phyloP scores from a whole-genome alignment of 2,888 invertebrate species.

The Epiblema foenella region DNA sequence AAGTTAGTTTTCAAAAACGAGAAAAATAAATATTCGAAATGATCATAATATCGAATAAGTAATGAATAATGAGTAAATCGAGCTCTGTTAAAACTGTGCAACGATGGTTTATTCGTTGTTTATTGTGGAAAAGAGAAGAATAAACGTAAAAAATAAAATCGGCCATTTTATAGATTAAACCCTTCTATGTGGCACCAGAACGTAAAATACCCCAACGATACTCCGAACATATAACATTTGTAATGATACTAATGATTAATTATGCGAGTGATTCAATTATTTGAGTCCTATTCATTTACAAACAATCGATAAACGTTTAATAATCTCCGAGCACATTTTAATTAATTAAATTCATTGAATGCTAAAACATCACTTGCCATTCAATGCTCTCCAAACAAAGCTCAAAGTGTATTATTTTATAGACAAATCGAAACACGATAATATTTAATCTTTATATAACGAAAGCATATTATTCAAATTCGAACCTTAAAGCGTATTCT shows the following conservation, averaged over 20 bases:
- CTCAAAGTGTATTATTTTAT: conserved; percentile 84
- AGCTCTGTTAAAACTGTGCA: too few relatives aligned
- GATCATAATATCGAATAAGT: too few relatives aligned
- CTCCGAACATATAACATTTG: too few relatives aligned
- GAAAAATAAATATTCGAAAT: too few relatives aligned
- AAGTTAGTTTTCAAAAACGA: too few relatives aligned
- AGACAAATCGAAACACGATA: conserved; percentile 74
- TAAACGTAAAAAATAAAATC: too few relatives aligned
- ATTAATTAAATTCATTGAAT: conserved; percentile 81
- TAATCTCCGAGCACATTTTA: conserved; percentile 70
- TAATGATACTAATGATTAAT: not conserved
- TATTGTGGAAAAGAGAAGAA: too few relatives aligned
- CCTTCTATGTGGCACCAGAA: too few relatives aligned
- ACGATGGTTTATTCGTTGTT: too few relatives aligned
- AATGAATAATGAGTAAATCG: too few relatives aligned
- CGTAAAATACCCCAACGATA: too few relatives aligned
- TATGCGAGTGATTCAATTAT: not conserved
- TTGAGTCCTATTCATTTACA: not conserved
- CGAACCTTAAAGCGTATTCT: conserved; percentile 4
- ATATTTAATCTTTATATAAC: conserved; percentile 66
- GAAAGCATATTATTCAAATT: conserved; percentile 38
- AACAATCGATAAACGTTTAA: conserved; percentile 54
- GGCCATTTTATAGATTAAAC: too few relatives aligned
- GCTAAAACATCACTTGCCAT: conserved; percentile 80
- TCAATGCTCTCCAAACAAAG: conserved; percentile 80